Base-by-base conservation (phyloP, 2,797 vertebrate genomes). In the Cirrhinus molitorella region DNA sequence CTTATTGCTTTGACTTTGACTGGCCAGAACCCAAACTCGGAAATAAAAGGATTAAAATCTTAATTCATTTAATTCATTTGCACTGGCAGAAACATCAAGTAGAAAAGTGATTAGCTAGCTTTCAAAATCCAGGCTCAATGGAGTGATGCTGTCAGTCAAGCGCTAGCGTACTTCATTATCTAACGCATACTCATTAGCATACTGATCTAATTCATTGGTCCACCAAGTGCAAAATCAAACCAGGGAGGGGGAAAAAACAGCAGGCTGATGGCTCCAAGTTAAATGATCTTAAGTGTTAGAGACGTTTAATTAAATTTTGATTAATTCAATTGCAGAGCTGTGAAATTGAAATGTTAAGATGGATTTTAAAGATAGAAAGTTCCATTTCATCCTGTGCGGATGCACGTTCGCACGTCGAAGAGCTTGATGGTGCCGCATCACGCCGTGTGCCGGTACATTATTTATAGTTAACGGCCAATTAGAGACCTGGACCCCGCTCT, bases 1-100 rank as follows among this genome's bases (percentile, higher is more conserved):
- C 89, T 94, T 97, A 98, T 99, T 99, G 97, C 97, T 98, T 96
- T 93, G 95, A 95, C 92, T 47, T 65, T 80, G 65, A 87, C 79
- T 77, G 28, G 66, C 55, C 55, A 17, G 82, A 80, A 88, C 57
- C 83, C 25, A 28, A 57, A 75, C 6, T 40, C 83, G 31, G 17
- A 79, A 71, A 55, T 72, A 71, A 79, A 61, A 65, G 37, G 57
- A 55, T 10, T 49, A 17, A 85, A 75, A 79, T 83, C 85, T 85
- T 23, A 40, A 78, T 51, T 59, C 8, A 7, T 65, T 47, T 73
- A 5, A 73, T 49, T 53, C n/a, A n/a, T 66, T 34, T 73, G 12
- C 47, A 49, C 28, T 67, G 45, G 72, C 61, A 66, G 25, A 74
- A 65, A 37, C 43, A 55, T 67, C 34, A 21, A 63, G 47, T 49